These are phyloP conservation scores for Bombus turneri DNA, from an alignment of 1,140 invertebrate species.

Conservation along the genomic window DNA sequence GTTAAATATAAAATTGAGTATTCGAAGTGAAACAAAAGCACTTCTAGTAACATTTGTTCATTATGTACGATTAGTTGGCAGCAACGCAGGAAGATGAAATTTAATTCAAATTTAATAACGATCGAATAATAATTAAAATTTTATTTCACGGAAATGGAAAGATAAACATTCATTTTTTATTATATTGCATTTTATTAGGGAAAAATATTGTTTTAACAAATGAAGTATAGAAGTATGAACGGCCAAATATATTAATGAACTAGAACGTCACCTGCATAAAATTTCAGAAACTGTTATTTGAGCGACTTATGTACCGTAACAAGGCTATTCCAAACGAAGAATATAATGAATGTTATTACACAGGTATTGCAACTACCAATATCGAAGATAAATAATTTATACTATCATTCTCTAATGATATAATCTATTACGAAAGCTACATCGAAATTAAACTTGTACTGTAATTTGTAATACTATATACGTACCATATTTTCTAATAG, in stretches of 20 bases:
- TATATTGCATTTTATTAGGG: conserved; percentile 29
- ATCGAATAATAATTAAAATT: background rate
- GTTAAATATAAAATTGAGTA: background rate
- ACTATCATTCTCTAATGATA: background rate
- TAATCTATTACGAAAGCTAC: background rate
- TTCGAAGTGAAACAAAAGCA: background rate
- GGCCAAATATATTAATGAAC: conserved; percentile 18
- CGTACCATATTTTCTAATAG: background rate
- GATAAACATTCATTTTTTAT: background rate
- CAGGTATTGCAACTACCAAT: conserved; percentile 10
- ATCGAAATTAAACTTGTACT: conserved; percentile 2
- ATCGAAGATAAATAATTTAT: conserved; percentile 17
- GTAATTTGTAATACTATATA: conserved; percentile 7
- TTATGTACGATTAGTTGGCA: background rate
- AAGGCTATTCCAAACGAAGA: background rate
- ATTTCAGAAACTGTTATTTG: conserved; percentile 30
- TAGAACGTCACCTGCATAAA: conserved; percentile 40
- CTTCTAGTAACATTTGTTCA: background rate
- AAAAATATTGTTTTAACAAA: conserved; percentile 32
- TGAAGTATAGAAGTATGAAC: conserved; percentile 8
- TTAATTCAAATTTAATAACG: background rate
- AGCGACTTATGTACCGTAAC: background rate
- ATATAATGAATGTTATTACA: conserved; percentile 28
- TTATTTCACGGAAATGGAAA: background rate
- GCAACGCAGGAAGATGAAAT: background rate